phyloP scores from a whole-genome alignment of 2,888 invertebrate species.

The Cheilosia vernalis region DNA sequence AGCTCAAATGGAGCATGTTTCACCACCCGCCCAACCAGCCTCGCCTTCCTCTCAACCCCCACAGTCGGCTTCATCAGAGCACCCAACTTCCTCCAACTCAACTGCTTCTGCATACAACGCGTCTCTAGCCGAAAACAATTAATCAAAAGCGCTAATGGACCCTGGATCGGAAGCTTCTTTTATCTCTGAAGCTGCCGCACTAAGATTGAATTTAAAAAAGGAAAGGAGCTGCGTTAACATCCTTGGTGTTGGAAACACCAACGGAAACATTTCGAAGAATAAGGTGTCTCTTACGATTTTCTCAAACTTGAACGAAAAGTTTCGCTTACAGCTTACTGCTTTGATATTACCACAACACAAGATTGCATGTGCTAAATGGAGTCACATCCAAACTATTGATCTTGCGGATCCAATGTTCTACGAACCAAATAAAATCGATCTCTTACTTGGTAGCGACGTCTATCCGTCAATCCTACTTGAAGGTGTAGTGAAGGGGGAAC shows the following conservation, averaged over 20 bases:
- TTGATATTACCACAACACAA: not conserved
- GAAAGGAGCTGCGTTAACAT: not conserved
- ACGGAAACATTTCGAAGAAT: not conserved
- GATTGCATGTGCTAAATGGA: not conserved
- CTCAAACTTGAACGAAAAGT: not conserved
- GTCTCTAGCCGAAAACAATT: too few relatives aligned
- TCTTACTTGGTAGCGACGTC: slow-evolving; percentile 10
- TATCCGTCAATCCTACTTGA: slow-evolving; percentile 8
- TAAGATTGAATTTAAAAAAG: too few relatives aligned
- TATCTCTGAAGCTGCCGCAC: too few relatives aligned
- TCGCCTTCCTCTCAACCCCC: too few relatives aligned
- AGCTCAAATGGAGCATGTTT: too few relatives aligned
- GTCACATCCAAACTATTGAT: slow-evolving; percentile 7
- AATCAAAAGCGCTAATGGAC: too few relatives aligned
- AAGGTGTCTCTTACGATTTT: not conserved
- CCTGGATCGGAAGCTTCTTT: too few relatives aligned
- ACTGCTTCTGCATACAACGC: too few relatives aligned
- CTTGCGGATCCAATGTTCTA: slow-evolving; percentile 10
- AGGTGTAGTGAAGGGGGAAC: not conserved
- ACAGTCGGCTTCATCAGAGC: too few relatives aligned
- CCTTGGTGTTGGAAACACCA: not conserved
- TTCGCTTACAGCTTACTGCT: not conserved
- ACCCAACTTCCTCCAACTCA: too few relatives aligned
- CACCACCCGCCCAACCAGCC: too few relatives aligned
- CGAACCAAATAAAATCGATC: slow-evolving; percentile 5